Conservation (phyloP, 2,888 invertebrate genomes). For the Thyatira batis region DNA sequence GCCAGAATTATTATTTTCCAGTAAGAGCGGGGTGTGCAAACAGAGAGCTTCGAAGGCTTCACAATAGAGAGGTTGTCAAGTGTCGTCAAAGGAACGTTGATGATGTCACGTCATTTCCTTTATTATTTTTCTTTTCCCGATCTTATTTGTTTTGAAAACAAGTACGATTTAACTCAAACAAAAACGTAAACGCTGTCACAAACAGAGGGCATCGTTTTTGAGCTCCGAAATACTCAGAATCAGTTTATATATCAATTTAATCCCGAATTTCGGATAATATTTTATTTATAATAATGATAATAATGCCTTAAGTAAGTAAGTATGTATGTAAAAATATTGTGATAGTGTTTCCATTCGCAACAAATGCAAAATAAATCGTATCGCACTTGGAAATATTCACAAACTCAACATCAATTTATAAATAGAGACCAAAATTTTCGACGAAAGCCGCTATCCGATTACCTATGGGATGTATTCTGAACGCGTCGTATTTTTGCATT, state of each 20-base stretch:
- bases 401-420: slow-evolving; percentile 67
- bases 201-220: not conserved
- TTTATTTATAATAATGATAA: too few relatives aligned
- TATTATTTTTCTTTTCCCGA: not conserved
- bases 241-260: not conserved
- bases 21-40: not conserved
- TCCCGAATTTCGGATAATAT: too few relatives aligned
- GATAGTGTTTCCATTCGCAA: not conserved
- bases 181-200: not conserved
- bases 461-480: slow-evolving; percentile 64
- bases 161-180: not conserved
- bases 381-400: slow-evolving; percentile 50
- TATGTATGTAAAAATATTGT: not conserved
- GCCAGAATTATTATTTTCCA: not conserved
- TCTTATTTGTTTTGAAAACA: not conserved
- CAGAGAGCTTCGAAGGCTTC: not conserved
- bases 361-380: slow-evolving; percentile 42
- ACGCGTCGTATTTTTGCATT: slow-evolving; percentile 41
- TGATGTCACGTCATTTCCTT: not conserved
- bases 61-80: not conserved
- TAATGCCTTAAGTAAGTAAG: too few relatives aligned
- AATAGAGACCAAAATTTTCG: slow-evolving; percentile 65
- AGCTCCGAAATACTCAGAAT: not conserved
- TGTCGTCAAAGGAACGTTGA: not conserved
- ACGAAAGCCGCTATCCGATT: slow-evolving; percentile 72